Base-by-base conservation (phyloP, 1,140 invertebrate species). In the Drosophila takahashii region DNA sequence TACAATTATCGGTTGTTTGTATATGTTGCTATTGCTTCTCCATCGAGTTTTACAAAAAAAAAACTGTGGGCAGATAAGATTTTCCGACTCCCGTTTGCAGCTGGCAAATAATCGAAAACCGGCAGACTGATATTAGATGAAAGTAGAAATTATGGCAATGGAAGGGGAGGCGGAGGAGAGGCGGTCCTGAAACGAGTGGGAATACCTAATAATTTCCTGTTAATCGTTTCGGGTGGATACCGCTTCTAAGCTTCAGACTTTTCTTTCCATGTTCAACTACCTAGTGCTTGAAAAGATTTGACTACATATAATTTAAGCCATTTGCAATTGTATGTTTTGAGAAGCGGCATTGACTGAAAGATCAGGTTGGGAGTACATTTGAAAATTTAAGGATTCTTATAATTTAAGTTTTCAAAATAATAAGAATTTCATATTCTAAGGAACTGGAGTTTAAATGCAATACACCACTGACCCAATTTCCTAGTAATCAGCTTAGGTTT, bases 1-100 rank as follows among this genome's bases (percentile, higher is more conserved):
- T 84, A 84, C 61, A 79, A 67, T 80, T 85, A 80, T 84, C 54
- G 61, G 26, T 66, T 45, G 56, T n/a, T n/a, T 61, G 45, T 42
- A 22, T 48, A 42, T 36, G 54, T 52, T 72, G 56, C 62, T 10
- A 27, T 47, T 59, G 22, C 16, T 26, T 73, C 47, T 66, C 50
- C 18, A 42, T 56, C 9, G 22, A 22, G n/a, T 6, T 15, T 61
- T 10, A 26, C 48, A 27, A 48, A 66, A 32, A 42, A 41, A 44
- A 10, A 37, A 37, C 65, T 54, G 65, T 70, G 65, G 64, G 66
- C 41, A 69, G 66, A 70, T 70, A 70, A 70, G 64, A 70, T 70
- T 70, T 70, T 69, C 62, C 48, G 66, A 69, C 66, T 45, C 39
- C 66, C 66, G 48, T 69, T 54, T 34, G 64, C 41, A 47, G 64